Evolutionary conservation across 1,140 invertebrate genomes (phyloP).

Genomic region (Hycleus cichorii): DNA sequence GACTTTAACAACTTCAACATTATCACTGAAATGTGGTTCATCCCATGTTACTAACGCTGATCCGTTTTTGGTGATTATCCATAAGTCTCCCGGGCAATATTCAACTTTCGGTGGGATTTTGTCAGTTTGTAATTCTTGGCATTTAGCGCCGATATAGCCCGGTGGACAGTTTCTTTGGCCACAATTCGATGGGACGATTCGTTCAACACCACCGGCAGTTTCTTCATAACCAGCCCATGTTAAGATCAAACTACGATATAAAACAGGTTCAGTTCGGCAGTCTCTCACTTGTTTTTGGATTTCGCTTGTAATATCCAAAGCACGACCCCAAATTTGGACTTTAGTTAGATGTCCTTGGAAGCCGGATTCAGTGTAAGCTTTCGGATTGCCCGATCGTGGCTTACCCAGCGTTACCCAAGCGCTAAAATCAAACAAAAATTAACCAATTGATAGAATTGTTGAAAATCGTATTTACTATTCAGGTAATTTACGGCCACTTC

Average conservation of each 20-base stretch:
- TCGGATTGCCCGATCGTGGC: conserved; percentile 64
- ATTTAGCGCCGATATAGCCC: conserved; percentile 76
- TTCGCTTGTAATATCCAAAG: conserved; percentile 84
- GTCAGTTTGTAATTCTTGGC: conserved; percentile 67
- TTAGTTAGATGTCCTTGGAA: conserved; percentile 94
- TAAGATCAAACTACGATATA: conserved; percentile 76
- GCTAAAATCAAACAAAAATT: conserved; percentile 46
- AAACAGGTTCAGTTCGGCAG: conserved; percentile 84
- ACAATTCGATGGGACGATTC: conserved; percentile 84
- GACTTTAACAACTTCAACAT: conserved; percentile 70
- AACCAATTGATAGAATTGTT: background rate
- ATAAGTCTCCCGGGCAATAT: conserved; percentile 86
- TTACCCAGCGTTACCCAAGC: conserved; percentile 90
- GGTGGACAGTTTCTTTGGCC: conserved; percentile 79
- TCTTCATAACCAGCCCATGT: conserved; percentile 93
- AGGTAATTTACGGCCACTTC: conserved; percentile 66
- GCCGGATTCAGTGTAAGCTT: conserved; percentile 73
- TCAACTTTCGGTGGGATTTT: conserved; percentile 74
- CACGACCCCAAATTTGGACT: conserved; percentile 88
- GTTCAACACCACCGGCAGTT: conserved; percentile 79
- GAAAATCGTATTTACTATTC: conserved; percentile 54
- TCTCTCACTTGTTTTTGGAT: conserved; percentile 88
- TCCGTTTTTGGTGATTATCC: conserved; percentile 88
- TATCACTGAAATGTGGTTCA: conserved; percentile 85
- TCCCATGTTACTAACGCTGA: conserved; percentile 91